Evolutionary conservation across 2,797 vertebrate species (phyloP), one percentile per base, ranked within the genome.

Genomic region (Eulemur coronatus): DNA sequence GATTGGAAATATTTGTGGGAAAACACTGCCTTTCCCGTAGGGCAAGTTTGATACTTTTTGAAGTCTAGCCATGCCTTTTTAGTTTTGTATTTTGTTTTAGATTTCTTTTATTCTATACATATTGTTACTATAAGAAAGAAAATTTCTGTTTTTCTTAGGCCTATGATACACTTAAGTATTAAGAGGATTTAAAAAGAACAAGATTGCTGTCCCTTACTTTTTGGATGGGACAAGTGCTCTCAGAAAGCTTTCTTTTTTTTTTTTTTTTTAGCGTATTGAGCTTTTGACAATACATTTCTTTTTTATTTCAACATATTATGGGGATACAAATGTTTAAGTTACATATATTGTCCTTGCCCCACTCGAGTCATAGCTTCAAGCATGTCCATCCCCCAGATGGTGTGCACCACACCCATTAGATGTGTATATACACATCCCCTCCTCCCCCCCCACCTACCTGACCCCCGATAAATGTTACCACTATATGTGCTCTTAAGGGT

Each of bases 51-150:
- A 28, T 84, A 79, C 69, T 79, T 94, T 92, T 67, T 95, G 70
- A 91, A 84, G 35, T 69, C n/a, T 38, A 86, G 12, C 8, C 46
- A 84, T 72, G 28, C 26, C 63, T 79, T 97, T 35, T 89, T 79
- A 70, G 24, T 91, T 95, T 81, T 84, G 26, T 78, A 20, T 76
- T 89, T 94, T 95, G 33, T 79, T 95, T 97, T 55, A 89, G 5
- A 79, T 84, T 94, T 95, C 48, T 76, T 84, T 84, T 95, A 91
- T 92, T 33, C 75, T 87, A 87, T 22, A 89, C 65, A 93, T 79
- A 85, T 41, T 91, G 17, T 63, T 95, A 14, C 30, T 61, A 86
- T 43, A 87, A 33, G 33, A 93, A 89, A 84, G 72, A 91, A 43
- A 63, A 76, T 93, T 93, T 94, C 43, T 87, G 4, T 80, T 80